Evolutionary conservation across 2,888 invertebrate species (phyloP).

Genomic region (Apotomis betuletana): DNA sequence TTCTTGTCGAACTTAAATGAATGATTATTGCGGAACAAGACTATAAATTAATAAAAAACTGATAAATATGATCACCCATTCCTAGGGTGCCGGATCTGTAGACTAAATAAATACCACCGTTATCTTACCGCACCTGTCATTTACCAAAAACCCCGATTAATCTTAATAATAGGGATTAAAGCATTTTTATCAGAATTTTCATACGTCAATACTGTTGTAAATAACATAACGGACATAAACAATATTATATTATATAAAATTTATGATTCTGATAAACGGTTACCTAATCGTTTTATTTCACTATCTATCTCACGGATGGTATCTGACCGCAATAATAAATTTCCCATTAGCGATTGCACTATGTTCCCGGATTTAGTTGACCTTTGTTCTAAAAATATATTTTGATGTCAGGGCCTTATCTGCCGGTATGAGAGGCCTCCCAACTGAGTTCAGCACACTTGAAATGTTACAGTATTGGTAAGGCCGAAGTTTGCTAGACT

Average conservation of each 20-base stretch:
- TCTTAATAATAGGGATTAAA: neutral
- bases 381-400: constrained; percentile 43
- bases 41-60: too few relatives aligned
- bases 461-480: constrained; percentile 78
- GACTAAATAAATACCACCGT: neutral
- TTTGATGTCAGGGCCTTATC: constrained; percentile 69
- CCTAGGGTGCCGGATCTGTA: neutral
- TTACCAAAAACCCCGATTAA: neutral
- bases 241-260: neutral
- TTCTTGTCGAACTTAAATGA: too few relatives aligned
- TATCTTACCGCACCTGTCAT: neutral
- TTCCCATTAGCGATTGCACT: neutral
- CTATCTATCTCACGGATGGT: neutral
- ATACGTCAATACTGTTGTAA: neutral
- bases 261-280: neutral
- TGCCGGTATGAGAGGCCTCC: constrained; percentile 70
- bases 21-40: too few relatives aligned
- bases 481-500: constrained; percentile 50
- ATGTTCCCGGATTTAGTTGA: constrained; percentile 28
- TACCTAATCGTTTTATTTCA: neutral
- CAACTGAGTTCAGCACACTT: constrained; percentile 70
- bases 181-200: neutral
- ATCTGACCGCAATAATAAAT: neutral
- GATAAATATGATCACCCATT: neutral
- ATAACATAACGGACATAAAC: neutral